Base-by-base conservation (phyloP, 1,140 invertebrate genomes). In the Cyrtorhinus lividipennis region DNA sequence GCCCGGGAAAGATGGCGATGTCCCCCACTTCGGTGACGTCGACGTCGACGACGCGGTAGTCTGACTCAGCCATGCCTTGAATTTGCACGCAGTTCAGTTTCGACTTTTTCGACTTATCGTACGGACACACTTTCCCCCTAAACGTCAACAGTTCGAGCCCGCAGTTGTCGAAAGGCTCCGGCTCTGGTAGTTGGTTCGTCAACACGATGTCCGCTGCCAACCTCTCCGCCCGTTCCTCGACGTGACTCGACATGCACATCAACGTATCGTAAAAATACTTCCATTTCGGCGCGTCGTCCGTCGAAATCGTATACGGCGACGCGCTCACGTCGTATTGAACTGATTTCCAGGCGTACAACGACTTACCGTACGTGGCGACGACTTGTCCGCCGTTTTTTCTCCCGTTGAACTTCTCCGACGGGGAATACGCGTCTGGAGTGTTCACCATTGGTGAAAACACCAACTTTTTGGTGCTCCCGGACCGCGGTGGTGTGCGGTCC, bases 1-100 rank as follows among this genome's bases (percentile, higher is more conserved):
- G 90, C 0, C 91, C 91, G 2, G 91, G 86, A 71, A 90, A 93
- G 12, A 94, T 71, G 0, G 86, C 84, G 68, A 83, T 90, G 46
- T 84, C 79, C 27, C 80, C 77, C 8, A 88, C 67, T 61, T 80
- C 78, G 24, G 73, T 77, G 2, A 87, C 73, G 70, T 87, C 82
- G 59, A 80, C 78, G 0, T 79, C 69, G 72, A 87, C 87, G 5
- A 90, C 73, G 66, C 82, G 80, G 0, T 83, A 86, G 64, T 84
- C 79, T 25, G 79, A 77, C 66, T 89, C 86, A 68, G 83, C 88
- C 48, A 53, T 53, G 5, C 48, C 48, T 20, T 53, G 48, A 53
- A 53, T 53, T 20, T 53, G 10, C 10, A 53, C 20, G 20, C 48
- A 5, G 18, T 53, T 22, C 12, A 53, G 48, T 53, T 53, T 53